Conservation (phyloP, 2,888 invertebrate genomes). For the Agrochola macilenta region DNA sequence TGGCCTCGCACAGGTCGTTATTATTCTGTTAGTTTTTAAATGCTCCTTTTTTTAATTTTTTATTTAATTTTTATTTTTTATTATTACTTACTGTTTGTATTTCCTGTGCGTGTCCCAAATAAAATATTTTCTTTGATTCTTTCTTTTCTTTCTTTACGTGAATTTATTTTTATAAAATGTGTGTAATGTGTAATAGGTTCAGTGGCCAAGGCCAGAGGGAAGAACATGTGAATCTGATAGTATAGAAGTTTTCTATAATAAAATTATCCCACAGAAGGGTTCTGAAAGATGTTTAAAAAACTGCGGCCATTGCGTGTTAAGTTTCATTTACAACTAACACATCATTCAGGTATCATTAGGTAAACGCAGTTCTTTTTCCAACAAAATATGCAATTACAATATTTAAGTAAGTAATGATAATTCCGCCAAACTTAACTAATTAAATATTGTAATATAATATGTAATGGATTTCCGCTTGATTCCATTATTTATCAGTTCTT, state of each 20-base stretch:
- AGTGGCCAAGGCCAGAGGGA: neutral
- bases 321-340: neutral
- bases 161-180: neutral
- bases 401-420: neutral
- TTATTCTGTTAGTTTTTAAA: no score
- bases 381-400: neutral
- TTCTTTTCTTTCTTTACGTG: no score
- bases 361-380: neutral
- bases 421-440: neutral
- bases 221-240: no score
- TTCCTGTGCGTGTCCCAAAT: no score
- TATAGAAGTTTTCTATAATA: no score
- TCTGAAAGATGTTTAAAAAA: neutral
- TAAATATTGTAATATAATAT: constrained; percentile 1
- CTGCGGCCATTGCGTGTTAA: neutral
- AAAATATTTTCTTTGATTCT: no score
- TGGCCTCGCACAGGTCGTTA: no score
- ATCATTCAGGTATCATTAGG: neutral
- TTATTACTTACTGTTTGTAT: no score
- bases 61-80: no score
- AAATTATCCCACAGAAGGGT: neutral
- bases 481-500: neutral
- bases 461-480: neutral
- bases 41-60: no score
- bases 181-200: no score